Conservation (phyloP, 2,888 invertebrate species). For the Leptinotarsa peninsularis region DNA sequence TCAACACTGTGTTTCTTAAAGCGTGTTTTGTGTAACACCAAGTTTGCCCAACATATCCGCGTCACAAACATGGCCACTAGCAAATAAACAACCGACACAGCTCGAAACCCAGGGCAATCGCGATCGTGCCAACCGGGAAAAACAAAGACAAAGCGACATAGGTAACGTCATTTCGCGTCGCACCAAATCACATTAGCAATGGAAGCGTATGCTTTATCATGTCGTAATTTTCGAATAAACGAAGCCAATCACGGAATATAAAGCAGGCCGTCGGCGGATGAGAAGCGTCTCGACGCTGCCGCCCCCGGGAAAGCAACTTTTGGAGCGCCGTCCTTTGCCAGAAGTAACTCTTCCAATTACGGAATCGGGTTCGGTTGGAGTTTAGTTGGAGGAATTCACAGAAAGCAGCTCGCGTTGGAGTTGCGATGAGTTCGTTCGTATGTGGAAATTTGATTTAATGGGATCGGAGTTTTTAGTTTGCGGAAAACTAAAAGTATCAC, state of each 20-base stretch:
- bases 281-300: conserved; percentile 40
- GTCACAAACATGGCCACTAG: background rate
- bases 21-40: background rate
- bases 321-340: conserved; percentile 33
- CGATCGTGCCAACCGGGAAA: conserved; percentile 3
- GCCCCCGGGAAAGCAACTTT: conserved; percentile 50
- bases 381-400: background rate
- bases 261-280: conserved; percentile 55
- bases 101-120: background rate
- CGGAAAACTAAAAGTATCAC: too few relatives aligned
- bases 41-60: background rate
- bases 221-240: conserved; percentile 60
- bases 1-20: background rate
- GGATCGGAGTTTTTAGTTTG: background rate
- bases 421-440: background rate
- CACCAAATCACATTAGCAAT: conserved; percentile 43
- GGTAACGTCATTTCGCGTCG: conserved; percentile 36
- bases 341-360: conserved; percentile 35
- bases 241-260: conserved; percentile 60
- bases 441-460: background rate
- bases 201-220: conserved; percentile 54
- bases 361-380: conserved; percentile 13
- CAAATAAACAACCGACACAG: background rate
- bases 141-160: conserved; percentile 37
- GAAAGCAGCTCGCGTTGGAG: background rate